These are phyloP conservation scores for Spinus olivaceus DNA, from an alignment of 2,797 vertebrate species.

Conservation along the genomic window DNA sequence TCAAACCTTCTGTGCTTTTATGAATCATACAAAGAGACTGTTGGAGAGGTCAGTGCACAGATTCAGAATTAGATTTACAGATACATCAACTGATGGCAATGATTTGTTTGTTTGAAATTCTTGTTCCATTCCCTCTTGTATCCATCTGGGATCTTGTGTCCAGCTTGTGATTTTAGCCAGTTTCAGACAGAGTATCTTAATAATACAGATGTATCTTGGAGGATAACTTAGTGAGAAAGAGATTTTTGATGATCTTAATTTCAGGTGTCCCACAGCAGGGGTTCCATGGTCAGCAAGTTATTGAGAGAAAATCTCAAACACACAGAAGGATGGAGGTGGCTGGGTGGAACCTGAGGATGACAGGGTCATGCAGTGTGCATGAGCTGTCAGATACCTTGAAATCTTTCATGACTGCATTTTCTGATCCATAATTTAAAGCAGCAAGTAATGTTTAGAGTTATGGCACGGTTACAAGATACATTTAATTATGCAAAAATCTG, in stretches of 20 bases:
- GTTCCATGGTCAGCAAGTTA: accelerated
- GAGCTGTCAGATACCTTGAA: background rate
- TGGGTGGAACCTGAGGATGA: background rate
- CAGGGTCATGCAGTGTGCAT: background rate
- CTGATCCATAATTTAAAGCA: background rate
- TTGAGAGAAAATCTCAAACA: background rate
- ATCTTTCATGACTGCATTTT: background rate
- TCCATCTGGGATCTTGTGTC: background rate
- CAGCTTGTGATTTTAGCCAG: background rate
- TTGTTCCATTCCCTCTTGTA: background rate
- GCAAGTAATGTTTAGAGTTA: background rate
- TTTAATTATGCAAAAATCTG: slow-evolving; percentile 31
- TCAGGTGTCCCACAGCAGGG: background rate
- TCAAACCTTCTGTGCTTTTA: background rate
- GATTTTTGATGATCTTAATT: background rate
- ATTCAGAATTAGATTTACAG: background rate
- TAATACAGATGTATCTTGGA: background rate
- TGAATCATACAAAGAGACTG: background rate
- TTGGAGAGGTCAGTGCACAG: background rate
- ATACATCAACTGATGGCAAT: background rate
- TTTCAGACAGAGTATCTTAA: background rate
- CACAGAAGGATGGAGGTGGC: background rate
- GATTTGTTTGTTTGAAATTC: background rate
- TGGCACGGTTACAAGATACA: background rate
- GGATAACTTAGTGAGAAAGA: background rate